These are phyloP conservation scores for Eupristina koningsbergeri DNA, from an alignment of 1,140 invertebrate genomes.

Conservation along the genomic window DNA sequence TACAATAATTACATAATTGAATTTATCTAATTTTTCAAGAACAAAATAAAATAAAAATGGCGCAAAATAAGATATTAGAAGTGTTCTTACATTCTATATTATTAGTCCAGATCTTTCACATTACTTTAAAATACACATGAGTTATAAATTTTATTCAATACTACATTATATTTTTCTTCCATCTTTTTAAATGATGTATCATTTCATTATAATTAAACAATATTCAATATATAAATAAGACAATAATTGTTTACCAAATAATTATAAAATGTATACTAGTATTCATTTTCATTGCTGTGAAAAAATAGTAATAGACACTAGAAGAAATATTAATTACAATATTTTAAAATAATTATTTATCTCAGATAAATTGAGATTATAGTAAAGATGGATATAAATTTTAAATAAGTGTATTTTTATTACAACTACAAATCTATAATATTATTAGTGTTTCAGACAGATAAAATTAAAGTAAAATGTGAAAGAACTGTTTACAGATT, in stretches of 20 bases:
- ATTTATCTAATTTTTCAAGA: slow-evolving; percentile 18
- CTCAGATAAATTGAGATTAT: slow-evolving; percentile 24
- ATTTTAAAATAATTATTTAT: slow-evolving; percentile 44
- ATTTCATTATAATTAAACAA: slow-evolving; percentile 22
- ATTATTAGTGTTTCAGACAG: neutral
- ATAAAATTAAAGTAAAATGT: slow-evolving; percentile 57
- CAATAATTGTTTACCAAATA: slow-evolving; percentile 28
- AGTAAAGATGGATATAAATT: slow-evolving; percentile 13
- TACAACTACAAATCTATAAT: neutral
- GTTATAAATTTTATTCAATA: neutral
- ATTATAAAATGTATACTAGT: slow-evolving; percentile 36
- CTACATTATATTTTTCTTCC: neutral
- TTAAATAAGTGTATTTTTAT: neutral
- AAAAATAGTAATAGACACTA: slow-evolving; percentile 30
- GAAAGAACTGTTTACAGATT: slow-evolving; percentile 67
- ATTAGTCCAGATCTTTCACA: slow-evolving; percentile 44
- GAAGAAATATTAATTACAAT: slow-evolving; percentile 20
- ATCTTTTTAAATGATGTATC: neutral
- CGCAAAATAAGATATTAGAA: slow-evolving; percentile 16
- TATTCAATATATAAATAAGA: slow-evolving; percentile 11
- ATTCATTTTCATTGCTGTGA: slow-evolving; percentile 36
- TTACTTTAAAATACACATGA: slow-evolving; percentile 12
- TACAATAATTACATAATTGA: slow-evolving; percentile 29
- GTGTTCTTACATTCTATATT: slow-evolving; percentile 31
- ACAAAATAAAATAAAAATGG: slow-evolving; percentile 19